phyloP scores from a whole-genome alignment of 2,888 invertebrate genomes.

The Meiosimyza decipiens region DNA sequence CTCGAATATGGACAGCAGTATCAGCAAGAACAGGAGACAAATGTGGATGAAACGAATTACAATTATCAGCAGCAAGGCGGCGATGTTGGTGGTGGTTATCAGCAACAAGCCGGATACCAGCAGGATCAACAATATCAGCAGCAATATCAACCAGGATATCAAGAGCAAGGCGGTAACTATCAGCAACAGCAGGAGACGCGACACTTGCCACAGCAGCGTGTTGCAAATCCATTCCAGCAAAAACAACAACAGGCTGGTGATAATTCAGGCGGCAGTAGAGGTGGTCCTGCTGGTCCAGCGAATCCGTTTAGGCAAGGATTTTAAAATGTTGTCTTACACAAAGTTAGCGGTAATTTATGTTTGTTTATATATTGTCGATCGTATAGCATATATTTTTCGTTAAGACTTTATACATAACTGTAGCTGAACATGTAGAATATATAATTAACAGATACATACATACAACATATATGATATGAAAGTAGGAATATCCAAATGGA shows the following conservation, averaged over 20 bases:
- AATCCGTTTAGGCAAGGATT: conserved; percentile 89
- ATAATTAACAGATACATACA: conserved; percentile 36
- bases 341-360: conserved; percentile 65
- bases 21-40: conserved; percentile 72
- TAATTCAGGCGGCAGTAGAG: conserved; percentile 65
- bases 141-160: conserved; percentile 67
- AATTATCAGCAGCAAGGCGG: conserved; percentile 63
- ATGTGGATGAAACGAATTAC: conserved; percentile 71
- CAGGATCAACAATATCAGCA: conserved; percentile 68
- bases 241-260: conserved; percentile 62
- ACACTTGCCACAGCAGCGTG: conserved; percentile 67
- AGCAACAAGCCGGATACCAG: conserved; percentile 44
- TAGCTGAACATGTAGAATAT: conserved; percentile 32
- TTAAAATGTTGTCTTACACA: conserved; percentile 70
- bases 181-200: conserved; percentile 62
- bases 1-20: conserved; percentile 76
- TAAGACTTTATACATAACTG: conserved; percentile 27
- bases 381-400: conserved; percentile 51
- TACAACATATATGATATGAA: conserved; percentile 15
- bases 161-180: conserved; percentile 66
- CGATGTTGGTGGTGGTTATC: conserved; percentile 34
- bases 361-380: conserved; percentile 56
- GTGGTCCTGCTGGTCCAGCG: conserved; percentile 67
- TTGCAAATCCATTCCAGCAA: conserved; percentile 82
- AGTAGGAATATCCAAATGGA: too few species aligned